Base-by-base conservation (phyloP, 2,888 invertebrate species). In the Trilocha varians region DNA sequence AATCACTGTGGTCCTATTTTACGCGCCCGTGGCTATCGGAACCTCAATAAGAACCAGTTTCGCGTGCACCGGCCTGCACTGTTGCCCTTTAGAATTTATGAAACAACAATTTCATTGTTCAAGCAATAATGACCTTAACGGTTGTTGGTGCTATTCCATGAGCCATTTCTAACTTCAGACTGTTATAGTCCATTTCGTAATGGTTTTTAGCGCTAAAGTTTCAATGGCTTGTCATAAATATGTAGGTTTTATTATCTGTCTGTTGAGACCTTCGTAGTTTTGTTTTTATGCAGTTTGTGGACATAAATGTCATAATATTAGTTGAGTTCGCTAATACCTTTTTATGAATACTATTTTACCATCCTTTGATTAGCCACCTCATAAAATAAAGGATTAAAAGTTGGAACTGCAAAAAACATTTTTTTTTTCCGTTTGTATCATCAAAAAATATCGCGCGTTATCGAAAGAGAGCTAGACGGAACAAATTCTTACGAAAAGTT, bases 41-140 rank as follows among this genome's bases (percentile, higher is more conserved):
- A 25, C 25, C 11, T 6, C 11, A 25, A 25, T 25, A 25, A 2
- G 25, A 25, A 25, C 25, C 25, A 25, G 25, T 25, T 25, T 25
- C 8, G 25, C 25, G 25, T 25, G 25, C 25, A 11, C 25, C 11
- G 8, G 25, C 8, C 25, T 25, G 25, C 25, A 25, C 8, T 25
- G 25, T 25, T 25, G 25, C 25, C 25, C 25, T 25, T 25, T 25
- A 25, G 25, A 25, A 25, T 25, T 25, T 25, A 25, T 25, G 25
- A 25, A 25, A 25, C 25, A 25, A 25, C 25, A 49, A 43, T 47
- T 42, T 44, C 13, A 43, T 41, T 45, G 51, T 50, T 45, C 55
- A 49, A 50, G 53, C 52, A 39, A 56, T 53, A 58, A 55, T 53
- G 45, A 46, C 40, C 51, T 6, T 25, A 25, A 25, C 25, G 25